Evolutionary conservation across 1,140 invertebrate species (phyloP).

Genomic region (Lasioglossum baleicum): DNA sequence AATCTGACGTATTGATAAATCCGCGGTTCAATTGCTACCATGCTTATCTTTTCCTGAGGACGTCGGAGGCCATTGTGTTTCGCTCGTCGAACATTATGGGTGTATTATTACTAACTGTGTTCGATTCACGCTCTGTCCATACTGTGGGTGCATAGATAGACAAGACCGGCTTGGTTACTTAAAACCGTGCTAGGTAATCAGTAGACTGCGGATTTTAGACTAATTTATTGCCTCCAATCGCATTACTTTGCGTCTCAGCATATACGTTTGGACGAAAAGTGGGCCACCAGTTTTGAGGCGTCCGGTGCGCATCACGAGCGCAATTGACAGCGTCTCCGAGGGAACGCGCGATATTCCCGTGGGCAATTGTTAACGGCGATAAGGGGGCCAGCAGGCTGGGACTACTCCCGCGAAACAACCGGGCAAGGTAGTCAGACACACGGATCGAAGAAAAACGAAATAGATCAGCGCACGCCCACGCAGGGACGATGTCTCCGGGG

Average conservation of each 20-base stretch:
- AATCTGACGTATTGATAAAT: conserved; percentile 3
- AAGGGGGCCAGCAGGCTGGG: background rate
- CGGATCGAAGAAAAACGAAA: conserved; percentile 34
- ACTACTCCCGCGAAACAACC: too few species aligned
- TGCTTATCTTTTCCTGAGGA: background rate
- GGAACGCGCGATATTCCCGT: background rate
- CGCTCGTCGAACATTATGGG: background rate
- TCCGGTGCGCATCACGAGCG: too few species aligned
- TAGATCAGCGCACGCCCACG: conserved; percentile 48
- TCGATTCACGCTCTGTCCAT: background rate
- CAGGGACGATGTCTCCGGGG: conserved; percentile 13
- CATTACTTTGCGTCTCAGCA: too few species aligned
- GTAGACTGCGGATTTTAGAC: too few species aligned
- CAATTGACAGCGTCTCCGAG: background rate
- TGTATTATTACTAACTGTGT: background rate
- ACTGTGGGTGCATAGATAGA: too few species aligned
- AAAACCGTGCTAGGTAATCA: too few species aligned
- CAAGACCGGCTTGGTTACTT: too few species aligned
- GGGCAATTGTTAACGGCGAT: conserved; percentile 10
- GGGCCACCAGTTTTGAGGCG: too few species aligned
- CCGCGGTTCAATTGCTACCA: background rate
- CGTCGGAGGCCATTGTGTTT: background rate
- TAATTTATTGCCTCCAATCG: too few species aligned
- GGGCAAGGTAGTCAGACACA: background rate
- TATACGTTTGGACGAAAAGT: too few species aligned